These are phyloP conservation scores for Hippocampus mohnikei DNA, from an alignment of 2,113 vertebrate species.

Conservation along the genomic window DNA sequence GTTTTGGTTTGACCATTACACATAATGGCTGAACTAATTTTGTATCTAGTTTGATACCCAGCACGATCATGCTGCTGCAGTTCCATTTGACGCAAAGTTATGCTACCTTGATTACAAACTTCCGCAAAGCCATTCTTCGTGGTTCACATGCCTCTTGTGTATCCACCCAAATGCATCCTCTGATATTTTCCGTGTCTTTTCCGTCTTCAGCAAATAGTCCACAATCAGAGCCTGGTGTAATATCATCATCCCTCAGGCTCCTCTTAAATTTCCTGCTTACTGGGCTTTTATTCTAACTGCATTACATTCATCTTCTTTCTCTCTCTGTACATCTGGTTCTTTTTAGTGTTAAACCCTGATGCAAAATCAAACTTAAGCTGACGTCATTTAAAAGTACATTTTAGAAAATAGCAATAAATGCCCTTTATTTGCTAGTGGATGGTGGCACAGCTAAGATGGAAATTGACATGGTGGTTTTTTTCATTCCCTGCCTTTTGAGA, in stretches of 20 bases:
- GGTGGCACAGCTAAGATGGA: slow-evolving; percentile 42
- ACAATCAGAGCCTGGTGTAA: slow-evolving; percentile 61
- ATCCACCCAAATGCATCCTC: slow-evolving; percentile 29
- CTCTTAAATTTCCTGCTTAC: slow-evolving; percentile 69
- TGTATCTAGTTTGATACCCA: not conserved
- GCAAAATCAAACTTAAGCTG: slow-evolving; percentile 40
- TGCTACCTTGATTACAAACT: slow-evolving; percentile 7
- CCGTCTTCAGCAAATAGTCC: slow-evolving; percentile 59
- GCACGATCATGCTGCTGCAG: not conserved
- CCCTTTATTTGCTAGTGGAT: slow-evolving; percentile 36
- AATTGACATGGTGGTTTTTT: slow-evolving; percentile 59
- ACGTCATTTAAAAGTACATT: slow-evolving; percentile 41
- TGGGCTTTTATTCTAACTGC: slow-evolving; percentile 70
- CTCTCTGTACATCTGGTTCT: slow-evolving; percentile 58
- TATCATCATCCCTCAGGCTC: slow-evolving; percentile 62
- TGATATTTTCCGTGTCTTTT: slow-evolving; percentile 65
- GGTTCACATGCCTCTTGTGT: not conserved
- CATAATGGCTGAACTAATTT: not conserved
- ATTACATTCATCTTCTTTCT: slow-evolving; percentile 62
- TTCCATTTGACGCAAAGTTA: not conserved
- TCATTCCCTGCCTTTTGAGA: slow-evolving; percentile 53
- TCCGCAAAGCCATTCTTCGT: not conserved
- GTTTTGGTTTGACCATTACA: too few species aligned
- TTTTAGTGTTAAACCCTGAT: slow-evolving; percentile 54
- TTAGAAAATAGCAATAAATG: slow-evolving; percentile 29